phyloP scores from a whole-genome alignment of 2,888 invertebrate species.

The Conus canariensis region DNA sequence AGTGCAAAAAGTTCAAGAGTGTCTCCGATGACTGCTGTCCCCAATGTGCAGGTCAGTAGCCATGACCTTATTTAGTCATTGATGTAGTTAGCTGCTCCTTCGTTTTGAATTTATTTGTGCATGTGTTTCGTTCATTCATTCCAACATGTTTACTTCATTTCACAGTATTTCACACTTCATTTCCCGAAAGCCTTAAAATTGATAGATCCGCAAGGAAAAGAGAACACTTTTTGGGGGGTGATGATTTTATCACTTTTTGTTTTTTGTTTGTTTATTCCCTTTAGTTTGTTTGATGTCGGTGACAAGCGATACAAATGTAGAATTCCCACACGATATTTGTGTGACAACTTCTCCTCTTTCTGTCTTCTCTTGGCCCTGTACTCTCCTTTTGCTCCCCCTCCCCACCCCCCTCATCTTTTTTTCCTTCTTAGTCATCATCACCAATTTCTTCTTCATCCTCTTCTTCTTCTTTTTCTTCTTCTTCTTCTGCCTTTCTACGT shows the following conservation, averaged over 20 bases:
- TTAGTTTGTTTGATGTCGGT: too few species aligned
- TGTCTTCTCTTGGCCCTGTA: background rate
- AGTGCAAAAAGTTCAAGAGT: slow-evolving; percentile 61
- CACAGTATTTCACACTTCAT: too few species aligned
- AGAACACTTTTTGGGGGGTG: too few species aligned
- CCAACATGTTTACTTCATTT: background rate
- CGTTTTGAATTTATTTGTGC: background rate
- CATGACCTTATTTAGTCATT: background rate
- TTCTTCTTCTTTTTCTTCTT: background rate
- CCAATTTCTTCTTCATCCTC: background rate
- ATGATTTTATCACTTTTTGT: too few species aligned
- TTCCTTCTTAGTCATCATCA: too few species aligned
- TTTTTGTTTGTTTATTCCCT: too few species aligned
- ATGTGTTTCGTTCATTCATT: background rate
- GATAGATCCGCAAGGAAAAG: too few species aligned
- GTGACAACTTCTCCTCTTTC: background rate
- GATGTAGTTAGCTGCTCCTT: background rate
- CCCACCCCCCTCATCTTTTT: too few species aligned
- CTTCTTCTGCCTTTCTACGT: background rate
- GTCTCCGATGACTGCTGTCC: slow-evolving; percentile 76
- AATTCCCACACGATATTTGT: too few species aligned
- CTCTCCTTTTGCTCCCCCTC: background rate
- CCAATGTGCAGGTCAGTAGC: slow-evolving; percentile 73
- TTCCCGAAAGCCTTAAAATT: too few species aligned
- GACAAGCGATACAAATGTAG: too few species aligned